These are phyloP conservation scores for Chaenogobius annularis DNA, from an alignment of 2,113 vertebrate genomes.

Conservation along the genomic window DNA sequence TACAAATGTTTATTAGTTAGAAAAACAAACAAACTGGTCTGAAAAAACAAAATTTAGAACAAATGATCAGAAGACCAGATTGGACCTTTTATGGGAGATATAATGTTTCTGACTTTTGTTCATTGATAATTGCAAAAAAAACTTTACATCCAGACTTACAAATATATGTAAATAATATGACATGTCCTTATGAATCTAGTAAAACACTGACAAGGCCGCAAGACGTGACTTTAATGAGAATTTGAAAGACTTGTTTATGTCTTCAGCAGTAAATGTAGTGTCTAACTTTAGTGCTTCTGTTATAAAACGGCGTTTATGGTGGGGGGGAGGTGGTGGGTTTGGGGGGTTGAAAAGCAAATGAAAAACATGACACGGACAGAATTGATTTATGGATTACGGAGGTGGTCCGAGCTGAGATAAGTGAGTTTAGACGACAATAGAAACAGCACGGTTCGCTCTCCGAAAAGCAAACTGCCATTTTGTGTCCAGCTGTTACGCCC, in stretches of 20 bases:
- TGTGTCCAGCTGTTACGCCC: not conserved
- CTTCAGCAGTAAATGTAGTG: not conserved
- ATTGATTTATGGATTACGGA: conserved; percentile 1
- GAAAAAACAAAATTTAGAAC: no score
- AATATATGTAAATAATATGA: no score
- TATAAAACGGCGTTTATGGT: not conserved
- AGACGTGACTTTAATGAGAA: not conserved
- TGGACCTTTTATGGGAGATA: no score
- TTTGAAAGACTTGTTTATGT: not conserved
- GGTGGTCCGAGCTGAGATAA: not conserved
- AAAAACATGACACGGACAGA: not conserved
- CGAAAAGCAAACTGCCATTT: not conserved
- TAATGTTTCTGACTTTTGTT: no score
- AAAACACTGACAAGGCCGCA: not conserved
- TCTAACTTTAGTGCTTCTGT: not conserved
- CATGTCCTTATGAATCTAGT: no score
- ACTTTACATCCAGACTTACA: no score
- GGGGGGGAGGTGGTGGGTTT: no score
- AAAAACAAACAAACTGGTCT: no score
- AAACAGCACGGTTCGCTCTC: conserved; percentile 2
- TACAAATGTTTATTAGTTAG: no score
- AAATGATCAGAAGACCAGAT: no score
- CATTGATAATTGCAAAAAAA: no score
- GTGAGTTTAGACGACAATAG: not conserved
- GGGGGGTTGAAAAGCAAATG: not conserved